Conservation (phyloP, 2,888 invertebrate species). For the Cyclophora albipunctata region DNA sequence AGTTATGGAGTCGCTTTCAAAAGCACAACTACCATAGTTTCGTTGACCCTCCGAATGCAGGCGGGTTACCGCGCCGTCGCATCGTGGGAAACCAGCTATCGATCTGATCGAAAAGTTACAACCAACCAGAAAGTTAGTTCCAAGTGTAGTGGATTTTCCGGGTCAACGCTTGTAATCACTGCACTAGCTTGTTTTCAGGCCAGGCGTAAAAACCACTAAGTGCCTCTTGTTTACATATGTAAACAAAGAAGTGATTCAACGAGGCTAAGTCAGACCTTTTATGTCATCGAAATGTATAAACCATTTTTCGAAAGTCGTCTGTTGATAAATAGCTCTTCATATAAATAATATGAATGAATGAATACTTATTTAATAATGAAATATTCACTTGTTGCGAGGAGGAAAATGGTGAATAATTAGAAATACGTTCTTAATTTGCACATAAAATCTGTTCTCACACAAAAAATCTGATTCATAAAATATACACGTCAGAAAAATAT, state of each 20-base stretch:
- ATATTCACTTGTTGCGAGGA: too few species aligned
- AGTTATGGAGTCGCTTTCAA: conserved; percentile 30
- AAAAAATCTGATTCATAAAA: too few species aligned
- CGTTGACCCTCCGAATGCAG: conserved; percentile 32
- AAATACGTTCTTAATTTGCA: too few species aligned
- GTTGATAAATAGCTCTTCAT: too few species aligned
- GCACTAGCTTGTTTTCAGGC: conserved; percentile 18
- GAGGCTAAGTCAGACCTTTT: conserved; percentile 5
- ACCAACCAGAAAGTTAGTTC: conserved; percentile 6
- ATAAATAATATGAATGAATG: too few species aligned
- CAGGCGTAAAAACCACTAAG: conserved; percentile 12
- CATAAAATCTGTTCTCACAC: too few species aligned
- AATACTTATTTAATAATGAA: too few species aligned
- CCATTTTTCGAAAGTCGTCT: too few species aligned
- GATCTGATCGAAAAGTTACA: conserved; percentile 46
- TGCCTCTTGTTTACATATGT: too few species aligned
- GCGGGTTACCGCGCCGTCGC: conserved; percentile 51
- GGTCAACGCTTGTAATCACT: conserved; percentile 29
- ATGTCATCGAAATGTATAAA: conserved; percentile 13
- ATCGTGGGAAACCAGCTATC: conserved; percentile 52
- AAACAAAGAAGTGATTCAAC: too few species aligned
- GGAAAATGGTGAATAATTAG: too few species aligned
- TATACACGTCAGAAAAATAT: too few species aligned
- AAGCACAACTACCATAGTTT: conserved; percentile 17
- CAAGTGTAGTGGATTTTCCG: conserved; percentile 44